Evolutionary conservation across 2,797 vertebrate genomes (phyloP), one percentile per base, ranked within the genome.

Genomic region (Sebastes dallii): DNA sequence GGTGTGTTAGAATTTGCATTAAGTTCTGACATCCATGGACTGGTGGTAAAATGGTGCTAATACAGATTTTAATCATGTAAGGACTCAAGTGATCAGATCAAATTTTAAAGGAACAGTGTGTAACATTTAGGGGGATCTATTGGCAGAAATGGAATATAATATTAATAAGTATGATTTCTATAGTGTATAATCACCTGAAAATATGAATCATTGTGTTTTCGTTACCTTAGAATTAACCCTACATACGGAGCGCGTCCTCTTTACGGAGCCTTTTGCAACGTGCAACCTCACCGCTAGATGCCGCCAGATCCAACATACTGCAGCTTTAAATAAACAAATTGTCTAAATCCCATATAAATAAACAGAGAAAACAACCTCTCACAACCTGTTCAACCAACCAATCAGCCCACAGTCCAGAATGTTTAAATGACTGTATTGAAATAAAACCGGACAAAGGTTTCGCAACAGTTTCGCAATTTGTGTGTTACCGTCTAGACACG

Each of bases 181-280:
- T 30, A 30, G 29, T 20, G 8, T 50, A 0, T 20, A 50, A 50
- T 50, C 0, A 50, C 46, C 46, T 50, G 18, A 0, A 50, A 50
- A 8, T 50, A 20, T 20, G 8, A 50, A 50, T 20, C 1, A 0
- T 20, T 50, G 0, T 20, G 18, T 20, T 50, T 20, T 50, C 3
- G 8, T 50, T 50, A 50, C 46, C 46, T 1, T 50, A 50, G 16
- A 8, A 50, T 1, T 1, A 50, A 1, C 18, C 46, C 16, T 20
- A 50, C 46, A 50, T 0, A 50, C 0, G 42, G 0, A 46, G 42
- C 7, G 7, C 1, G 42, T 46, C 42, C 3, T 46, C 42, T 46
- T 46, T 42, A 42, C 39, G 14, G 39, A 42, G 42, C 16, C 16
- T 18, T 20, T 50, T 50, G 18, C 18, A 50, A 50, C 2, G 1